Evolutionary conservation across 2,888 invertebrate genomes (phyloP).

Genomic region (Mythimna ferrago): DNA sequence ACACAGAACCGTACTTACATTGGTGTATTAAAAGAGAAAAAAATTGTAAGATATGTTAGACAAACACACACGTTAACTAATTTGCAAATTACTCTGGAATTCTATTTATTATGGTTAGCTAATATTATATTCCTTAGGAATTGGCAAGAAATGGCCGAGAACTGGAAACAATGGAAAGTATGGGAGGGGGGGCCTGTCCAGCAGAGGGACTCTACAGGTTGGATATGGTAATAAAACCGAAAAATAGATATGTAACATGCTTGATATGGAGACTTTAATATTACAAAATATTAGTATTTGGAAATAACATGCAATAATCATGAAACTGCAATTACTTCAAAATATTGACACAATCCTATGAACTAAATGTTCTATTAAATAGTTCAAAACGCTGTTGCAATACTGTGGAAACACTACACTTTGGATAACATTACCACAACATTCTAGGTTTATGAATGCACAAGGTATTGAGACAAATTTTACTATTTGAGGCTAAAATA

Average conservation of each 20-base stretch:
- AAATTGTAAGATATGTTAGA: not conserved
- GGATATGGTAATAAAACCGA: not conserved
- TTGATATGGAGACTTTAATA: not conserved
- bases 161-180: too few relatives aligned
- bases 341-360: not conserved
- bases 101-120: not conserved
- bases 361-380: not conserved
- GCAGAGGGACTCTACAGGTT: too few relatives aligned
- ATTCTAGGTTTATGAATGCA: too few relatives aligned
- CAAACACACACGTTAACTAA: not conserved
- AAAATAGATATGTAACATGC: not conserved
- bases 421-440: too few relatives aligned
- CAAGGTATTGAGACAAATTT: too few relatives aligned
- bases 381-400: not conserved
- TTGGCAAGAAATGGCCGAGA: too few relatives aligned
- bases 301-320: not conserved
- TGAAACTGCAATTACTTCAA: not conserved
- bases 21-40: not conserved
- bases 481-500: too few relatives aligned
- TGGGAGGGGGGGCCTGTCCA: too few relatives aligned
- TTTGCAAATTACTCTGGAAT: not conserved
- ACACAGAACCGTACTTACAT: not conserved
- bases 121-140: too few relatives aligned
- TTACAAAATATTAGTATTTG: not conserved
- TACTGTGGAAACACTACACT: not conserved